phyloP scores from a whole-genome alignment of 2,888 invertebrate species.

The Limnephilus rhombicus region DNA sequence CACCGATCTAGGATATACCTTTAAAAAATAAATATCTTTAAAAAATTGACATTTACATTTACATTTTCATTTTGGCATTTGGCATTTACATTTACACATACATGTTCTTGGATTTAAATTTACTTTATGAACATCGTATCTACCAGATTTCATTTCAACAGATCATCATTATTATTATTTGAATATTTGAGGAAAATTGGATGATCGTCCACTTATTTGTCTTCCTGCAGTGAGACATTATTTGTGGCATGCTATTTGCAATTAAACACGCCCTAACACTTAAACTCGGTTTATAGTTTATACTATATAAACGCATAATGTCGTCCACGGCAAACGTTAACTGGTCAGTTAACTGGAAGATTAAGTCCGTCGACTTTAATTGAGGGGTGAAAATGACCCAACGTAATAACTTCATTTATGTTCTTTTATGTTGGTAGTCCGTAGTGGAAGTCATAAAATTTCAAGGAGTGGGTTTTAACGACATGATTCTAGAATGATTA shows the following conservation, averaged over 20 bases:
- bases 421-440: not conserved
- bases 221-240: not conserved
- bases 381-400: conserved; percentile 30
- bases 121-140: not conserved
- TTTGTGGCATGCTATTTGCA: conserved; percentile 11
- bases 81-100: too few species aligned
- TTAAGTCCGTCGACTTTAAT: conserved; percentile 30
- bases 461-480: not conserved
- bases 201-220: not conserved
- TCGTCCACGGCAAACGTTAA: not conserved
- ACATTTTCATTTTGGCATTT: too few species aligned
- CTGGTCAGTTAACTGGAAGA: conserved; percentile 32
- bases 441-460: not conserved
- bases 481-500: not conserved
- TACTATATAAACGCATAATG: not conserved
- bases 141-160: not conserved
- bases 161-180: not conserved
- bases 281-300: conserved; percentile 20
- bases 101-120: not conserved
- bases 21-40: too few species aligned
- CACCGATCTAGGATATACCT: too few species aligned
- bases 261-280: not conserved
- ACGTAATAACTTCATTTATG: conserved; percentile 29
- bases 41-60: too few species aligned
- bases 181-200: not conserved